Base-by-base conservation (phyloP, 2,888 invertebrate genomes). In the Eledona agricola region DNA sequence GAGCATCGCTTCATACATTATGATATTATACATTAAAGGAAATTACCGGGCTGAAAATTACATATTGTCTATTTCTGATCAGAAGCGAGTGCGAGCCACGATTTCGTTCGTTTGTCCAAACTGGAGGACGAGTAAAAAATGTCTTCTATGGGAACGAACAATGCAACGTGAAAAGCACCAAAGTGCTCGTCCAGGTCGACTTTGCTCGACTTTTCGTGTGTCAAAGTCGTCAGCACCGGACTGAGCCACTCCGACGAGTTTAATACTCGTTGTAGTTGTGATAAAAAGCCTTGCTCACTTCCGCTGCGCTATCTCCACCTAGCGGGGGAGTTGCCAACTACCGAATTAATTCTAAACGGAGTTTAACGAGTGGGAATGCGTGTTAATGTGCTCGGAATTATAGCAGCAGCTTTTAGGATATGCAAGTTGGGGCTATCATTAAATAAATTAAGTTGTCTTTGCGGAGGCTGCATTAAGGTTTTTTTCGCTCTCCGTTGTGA, bases 231-330 rank as follows among this genome's bases (percentile, higher is more conserved):
- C n/a, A n/a, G n/a, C n/a, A n/a, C n/a, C n/a, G n/a, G n/a, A n/a
- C 52, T 66, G 69, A 63, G 40, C 63, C 49, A 31, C 50, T 58
- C 59, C 56, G 57, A 56, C 55, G 63, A 62, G 64, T 69, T 67
- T 66, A 69, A 66, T 66, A 66, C 66, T 63, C 61, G 63, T 62
- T 62, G 66, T 67, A 63, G 66, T 65, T 66, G 67, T 65, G 69
- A 69, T 69, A 72, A 72, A 72, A 72, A 72, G 63, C 71, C 72
- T 71, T 72, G 72, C 63, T 65, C 65, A 69, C 70, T 70, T 72
- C 72, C 71, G 71, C 62, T 60, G 64, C 50, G 51, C 34, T 50
- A 63, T 54, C 64, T 63, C 64, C 67, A 58, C 60, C 57, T 62
- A 45, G 63, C 64, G 69, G 64, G 67, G 67, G 67, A 67, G 67